Evolutionary conservation across 2,888 invertebrate species (phyloP), one percentile per base, ranked within the genome.

Genomic region (Endotricha flammealis): DNA sequence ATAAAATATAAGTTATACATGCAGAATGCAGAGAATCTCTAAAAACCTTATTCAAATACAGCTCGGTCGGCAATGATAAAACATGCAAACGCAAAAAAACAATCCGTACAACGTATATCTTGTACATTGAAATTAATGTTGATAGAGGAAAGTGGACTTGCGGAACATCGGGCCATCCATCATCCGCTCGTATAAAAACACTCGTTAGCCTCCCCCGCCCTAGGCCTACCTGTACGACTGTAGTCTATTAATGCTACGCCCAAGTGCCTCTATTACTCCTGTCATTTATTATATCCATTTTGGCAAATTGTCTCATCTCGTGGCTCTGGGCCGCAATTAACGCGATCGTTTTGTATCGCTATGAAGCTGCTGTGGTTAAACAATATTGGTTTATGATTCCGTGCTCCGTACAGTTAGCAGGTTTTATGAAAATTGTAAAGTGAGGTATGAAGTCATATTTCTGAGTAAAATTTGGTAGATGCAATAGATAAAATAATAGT

Each of bases 231-330:
- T 76, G 79, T 71, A 70, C 79, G 76, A 80, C 78, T 76, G 79
- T 71, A 70, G 78, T 80, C 83, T 86, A 83, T 85, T 85, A 86
- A 83, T 83, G 83, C 76, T 77, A 72, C 74, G 78, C 85, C 80
- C 82, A 77, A 82, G 75, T 73, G 71, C 81, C 75, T 78, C 81
- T 86, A 83, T 86, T 85, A 83, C 81, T 69, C 64, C 74, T 77
- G 75, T 80, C 85, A 81, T 86, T 86, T 83, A 75, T 83, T 83
- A 83, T 83, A 83, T 80, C 80, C 83, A 79, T 82, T 86, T 82
- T 81, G 72, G 67, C 80, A 74, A 85, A 85, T 82, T 82, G 77
- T 75, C 73, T 74, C 73, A 80, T 82, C 77, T 70, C 68, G 67
- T 62, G 57, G 63, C 60, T 50, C 54, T 47, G 29, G 35, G 29